These are phyloP conservation scores for Exocentrus adspersus DNA, from an alignment of 2,888 invertebrate species.

Conservation along the genomic window DNA sequence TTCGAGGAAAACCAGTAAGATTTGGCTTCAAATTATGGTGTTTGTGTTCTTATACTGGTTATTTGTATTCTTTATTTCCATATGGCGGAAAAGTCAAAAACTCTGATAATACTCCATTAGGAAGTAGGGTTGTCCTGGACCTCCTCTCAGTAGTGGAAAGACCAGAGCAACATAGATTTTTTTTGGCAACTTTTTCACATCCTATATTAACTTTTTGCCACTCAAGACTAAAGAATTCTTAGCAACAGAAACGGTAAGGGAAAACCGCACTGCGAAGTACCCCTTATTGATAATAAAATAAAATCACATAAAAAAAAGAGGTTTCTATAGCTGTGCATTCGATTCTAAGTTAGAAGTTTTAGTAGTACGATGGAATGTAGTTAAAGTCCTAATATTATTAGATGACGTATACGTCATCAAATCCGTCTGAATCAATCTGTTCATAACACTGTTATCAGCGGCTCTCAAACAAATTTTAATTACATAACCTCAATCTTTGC, in stretches of 20 bases:
- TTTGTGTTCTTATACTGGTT: slow-evolving; percentile 30
- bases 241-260: background rate
- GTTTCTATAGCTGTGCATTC: background rate
- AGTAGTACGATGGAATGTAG: background rate
- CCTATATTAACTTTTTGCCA: too few relatives aligned
- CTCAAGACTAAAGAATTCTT: background rate
- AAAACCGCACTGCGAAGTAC: background rate
- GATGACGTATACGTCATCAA: too few relatives aligned
- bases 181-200: too few relatives aligned
- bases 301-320: background rate
- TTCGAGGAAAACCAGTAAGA: slow-evolving; percentile 19
- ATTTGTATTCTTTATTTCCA: slow-evolving; percentile 27
- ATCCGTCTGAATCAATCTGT: too few relatives aligned
- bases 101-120: background rate
- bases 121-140: background rate
- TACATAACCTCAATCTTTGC: too few relatives aligned
- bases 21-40: slow-evolving; percentile 35
- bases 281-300: background rate
- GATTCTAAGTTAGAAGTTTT: background rate
- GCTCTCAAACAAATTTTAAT: too few relatives aligned
- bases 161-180: background rate
- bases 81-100: slow-evolving; percentile 25
- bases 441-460: too few relatives aligned
- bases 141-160: background rate
- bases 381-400: too few relatives aligned